Evolutionary conservation across 2,113 vertebrate species (phyloP).

Genomic region (Anas platyrhynchos): DNA sequence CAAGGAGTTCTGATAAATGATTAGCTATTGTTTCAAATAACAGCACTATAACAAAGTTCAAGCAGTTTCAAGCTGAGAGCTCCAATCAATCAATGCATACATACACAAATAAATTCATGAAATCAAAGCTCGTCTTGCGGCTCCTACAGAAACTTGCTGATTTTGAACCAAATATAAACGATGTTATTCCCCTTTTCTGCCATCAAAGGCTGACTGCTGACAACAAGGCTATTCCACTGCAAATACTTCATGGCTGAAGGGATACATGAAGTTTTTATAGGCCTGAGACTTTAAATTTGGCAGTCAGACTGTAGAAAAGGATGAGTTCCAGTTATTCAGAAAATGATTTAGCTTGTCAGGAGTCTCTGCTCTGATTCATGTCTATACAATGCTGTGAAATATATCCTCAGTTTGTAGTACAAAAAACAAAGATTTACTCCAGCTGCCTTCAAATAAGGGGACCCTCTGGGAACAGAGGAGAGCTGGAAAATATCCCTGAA

Average conservation of each 20-base stretch:
- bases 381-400: neutral
- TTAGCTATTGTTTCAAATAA: neutral
- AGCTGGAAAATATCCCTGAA: neutral
- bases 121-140: neutral
- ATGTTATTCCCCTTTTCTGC: neutral
- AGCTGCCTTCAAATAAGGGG: neutral
- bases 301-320: neutral
- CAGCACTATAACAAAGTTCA: neutral
- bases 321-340: neutral
- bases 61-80: neutral
- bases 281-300: neutral
- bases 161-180: neutral
- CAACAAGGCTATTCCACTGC: neutral
- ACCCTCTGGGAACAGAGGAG: neutral
- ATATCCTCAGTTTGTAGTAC: neutral
- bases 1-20: neutral
- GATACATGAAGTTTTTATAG: neutral
- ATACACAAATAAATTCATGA: neutral
- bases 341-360: neutral
- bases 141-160: neutral
- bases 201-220: neutral
- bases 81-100: neutral
- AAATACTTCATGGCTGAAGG: neutral
- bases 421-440: neutral
- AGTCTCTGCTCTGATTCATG: neutral